A percentile compares a stretch with the other conserved stretches of the same genome.
Conservation (phyloP, 1,140 invertebrate genomes). For the Wasmannia auropunctata region DNA sequence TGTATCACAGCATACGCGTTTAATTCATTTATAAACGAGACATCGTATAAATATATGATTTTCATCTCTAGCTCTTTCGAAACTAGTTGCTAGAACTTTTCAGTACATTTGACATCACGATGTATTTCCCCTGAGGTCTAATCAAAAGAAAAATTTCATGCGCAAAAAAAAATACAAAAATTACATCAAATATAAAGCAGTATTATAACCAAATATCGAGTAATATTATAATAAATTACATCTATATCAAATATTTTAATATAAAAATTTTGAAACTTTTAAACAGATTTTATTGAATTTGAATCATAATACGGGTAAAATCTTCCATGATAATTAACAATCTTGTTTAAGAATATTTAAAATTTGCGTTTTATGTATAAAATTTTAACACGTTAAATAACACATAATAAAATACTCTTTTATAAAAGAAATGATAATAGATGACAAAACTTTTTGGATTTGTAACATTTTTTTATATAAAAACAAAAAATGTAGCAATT, state of each 20-base stretch:
- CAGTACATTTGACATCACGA: background rate
- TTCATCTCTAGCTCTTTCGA: background rate
- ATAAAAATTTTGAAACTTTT: background rate
- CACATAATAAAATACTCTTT: background rate
- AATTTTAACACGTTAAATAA: background rate
- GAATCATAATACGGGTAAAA: background rate
- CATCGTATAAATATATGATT: constrained; percentile 18
- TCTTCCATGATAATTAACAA: background rate
- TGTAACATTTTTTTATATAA: background rate
- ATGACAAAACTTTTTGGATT: background rate
- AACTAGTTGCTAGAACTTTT: background rate
- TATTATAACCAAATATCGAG: too few species aligned
- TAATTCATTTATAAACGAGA: background rate
- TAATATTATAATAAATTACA: background rate
- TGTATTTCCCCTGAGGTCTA: background rate
- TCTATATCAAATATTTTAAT: background rate
- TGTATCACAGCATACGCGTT: background rate
- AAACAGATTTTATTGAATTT: background rate
- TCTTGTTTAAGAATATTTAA: background rate
- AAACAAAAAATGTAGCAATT: background rate
- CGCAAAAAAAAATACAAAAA: background rate
- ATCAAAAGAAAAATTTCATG: background rate
- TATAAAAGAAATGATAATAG: background rate
- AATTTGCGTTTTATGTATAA: background rate
- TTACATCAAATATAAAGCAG: background rate